Base-by-base conservation (phyloP, 1,140 invertebrate genomes). In the Ruditapes philippinarum region DNA sequence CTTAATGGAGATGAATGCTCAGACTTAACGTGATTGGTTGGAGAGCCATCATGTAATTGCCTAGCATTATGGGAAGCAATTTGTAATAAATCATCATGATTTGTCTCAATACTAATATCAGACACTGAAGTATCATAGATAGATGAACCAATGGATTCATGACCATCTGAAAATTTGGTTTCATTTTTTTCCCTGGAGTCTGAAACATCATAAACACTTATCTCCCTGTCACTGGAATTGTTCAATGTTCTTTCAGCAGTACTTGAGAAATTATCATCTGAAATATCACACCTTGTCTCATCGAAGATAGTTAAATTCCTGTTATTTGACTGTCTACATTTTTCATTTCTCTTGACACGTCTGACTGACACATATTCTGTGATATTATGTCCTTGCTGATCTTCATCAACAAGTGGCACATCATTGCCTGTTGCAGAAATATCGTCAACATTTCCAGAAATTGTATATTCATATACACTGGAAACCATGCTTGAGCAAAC, bases 401-500 rank as follows among this genome's bases (percentile, higher is more conserved):
- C 68, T n/a, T 17, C 36, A 11, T 80, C 54, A 28, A 25, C 36
- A 28, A 33, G 0, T 62, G 62, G 51, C 19, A 40, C 40, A 60
- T 28, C 38, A 83, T 31, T 40, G 38, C 78, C 78, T 62, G 28
- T 38, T n/a, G 74, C 11, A 36, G 79, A 33, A 31, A 73, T 62
- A 38, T 86, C 86, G n/a, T 68, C 88, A 40, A 84, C 83, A 14
- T 68, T 54, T 5, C 89, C 51, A 65, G 88, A 28, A 7, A 93
- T 25, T 38, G 93, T 92, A 45, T 93, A 93, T 82, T 94, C 89
- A 80, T 95, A 95, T 28, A 95, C 91, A 92, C 94, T 95, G 0
- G 93, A 94, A 33, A 95, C 93, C 94, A 95, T 95, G 74, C 92
- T 93, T 54, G 90, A 92, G 86, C 94, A 95, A 19, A 94, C 92